These are phyloP conservation scores for Oligia latruncula DNA, from an alignment of 2,888 invertebrate genomes.

Conservation along the genomic window DNA sequence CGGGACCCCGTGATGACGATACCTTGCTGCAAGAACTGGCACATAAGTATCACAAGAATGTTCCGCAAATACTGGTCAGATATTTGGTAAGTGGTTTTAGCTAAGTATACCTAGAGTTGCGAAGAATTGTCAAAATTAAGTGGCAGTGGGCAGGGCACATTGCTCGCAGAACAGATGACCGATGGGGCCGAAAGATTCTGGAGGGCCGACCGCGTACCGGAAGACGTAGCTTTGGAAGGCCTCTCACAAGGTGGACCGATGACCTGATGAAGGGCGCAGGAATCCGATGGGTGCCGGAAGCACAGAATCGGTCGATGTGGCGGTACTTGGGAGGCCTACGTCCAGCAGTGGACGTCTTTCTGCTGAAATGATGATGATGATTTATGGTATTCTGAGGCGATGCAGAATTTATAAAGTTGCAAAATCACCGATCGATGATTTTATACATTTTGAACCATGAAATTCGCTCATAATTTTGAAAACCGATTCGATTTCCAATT, in stretches of 20 bases:
- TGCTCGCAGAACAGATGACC: neutral
- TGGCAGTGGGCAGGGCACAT: neutral
- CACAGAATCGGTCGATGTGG: neutral
- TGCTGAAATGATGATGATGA: neutral
- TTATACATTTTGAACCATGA: neutral
- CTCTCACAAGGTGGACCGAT: neutral
- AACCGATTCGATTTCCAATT: neutral
- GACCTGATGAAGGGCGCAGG: neutral
- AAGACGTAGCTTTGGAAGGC: neutral
- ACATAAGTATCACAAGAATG: conserved; percentile 91
- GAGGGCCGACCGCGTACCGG: neutral
- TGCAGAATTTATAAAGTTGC: neutral
- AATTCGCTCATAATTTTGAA: no score
- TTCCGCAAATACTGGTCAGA: conserved; percentile 92
- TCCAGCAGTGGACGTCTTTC: neutral
- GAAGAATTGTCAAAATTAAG: neutral
- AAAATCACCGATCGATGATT: neutral
- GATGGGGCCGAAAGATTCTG: no score
- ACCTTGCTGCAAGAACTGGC: conserved; percentile 88
- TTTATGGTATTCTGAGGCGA: neutral
- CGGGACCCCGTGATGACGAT: conserved; percentile 88
- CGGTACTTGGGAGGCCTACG: neutral
- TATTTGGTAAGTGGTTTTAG: conserved; percentile 89
- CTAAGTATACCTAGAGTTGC: neutral
- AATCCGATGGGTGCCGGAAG: neutral